Evolutionary conservation across 2,797 vertebrate genomes (phyloP).

Genomic region (Myiotriccus ornatus): DNA sequence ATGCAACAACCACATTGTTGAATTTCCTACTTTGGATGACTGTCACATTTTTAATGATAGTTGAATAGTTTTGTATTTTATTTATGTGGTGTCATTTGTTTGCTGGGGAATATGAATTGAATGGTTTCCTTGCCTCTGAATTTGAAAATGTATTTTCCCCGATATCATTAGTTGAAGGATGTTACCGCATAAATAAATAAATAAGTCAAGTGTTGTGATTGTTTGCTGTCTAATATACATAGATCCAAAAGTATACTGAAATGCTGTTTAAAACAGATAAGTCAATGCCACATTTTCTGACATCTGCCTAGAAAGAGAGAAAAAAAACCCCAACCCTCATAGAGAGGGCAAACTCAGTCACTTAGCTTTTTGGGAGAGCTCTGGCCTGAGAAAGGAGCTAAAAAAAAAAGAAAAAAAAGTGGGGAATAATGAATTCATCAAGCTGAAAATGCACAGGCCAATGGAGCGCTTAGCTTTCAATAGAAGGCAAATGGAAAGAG

Average conservation of each 20-base stretch:
- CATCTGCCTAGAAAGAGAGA: neutral
- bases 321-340: neutral
- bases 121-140: slow-evolving; percentile 76
- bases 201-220: slow-evolving; percentile 15
- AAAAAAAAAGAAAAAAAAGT: slow-evolving; percentile 41
- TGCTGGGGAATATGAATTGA: slow-evolving; percentile 49
- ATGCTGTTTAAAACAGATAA: slow-evolving; percentile 77
- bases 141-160: slow-evolving; percentile 39
- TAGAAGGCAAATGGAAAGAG: slow-evolving; percentile 79
- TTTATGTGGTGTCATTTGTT: slow-evolving; percentile 64
- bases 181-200: slow-evolving; percentile 62
- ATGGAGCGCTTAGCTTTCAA: slow-evolving; percentile 78
- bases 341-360: neutral
- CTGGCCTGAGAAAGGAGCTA: slow-evolving; percentile 39
- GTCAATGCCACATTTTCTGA: slow-evolving; percentile 76
- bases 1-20: neutral
- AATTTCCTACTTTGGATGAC: slow-evolving; percentile 30
- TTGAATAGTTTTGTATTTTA: slow-evolving; percentile 67
- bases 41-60: slow-evolving; percentile 63
- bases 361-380: slow-evolving; percentile 56
- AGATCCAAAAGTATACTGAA: slow-evolving; percentile 41
- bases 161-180: slow-evolving; percentile 45
- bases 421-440: slow-evolving; percentile 82
- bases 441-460: slow-evolving; percentile 79
- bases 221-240: slow-evolving; percentile 25